Evolutionary conservation across 2,888 invertebrate species (phyloP), one percentile per base, ranked within the genome.

Genomic region (Gymnocheta viridis): DNA sequence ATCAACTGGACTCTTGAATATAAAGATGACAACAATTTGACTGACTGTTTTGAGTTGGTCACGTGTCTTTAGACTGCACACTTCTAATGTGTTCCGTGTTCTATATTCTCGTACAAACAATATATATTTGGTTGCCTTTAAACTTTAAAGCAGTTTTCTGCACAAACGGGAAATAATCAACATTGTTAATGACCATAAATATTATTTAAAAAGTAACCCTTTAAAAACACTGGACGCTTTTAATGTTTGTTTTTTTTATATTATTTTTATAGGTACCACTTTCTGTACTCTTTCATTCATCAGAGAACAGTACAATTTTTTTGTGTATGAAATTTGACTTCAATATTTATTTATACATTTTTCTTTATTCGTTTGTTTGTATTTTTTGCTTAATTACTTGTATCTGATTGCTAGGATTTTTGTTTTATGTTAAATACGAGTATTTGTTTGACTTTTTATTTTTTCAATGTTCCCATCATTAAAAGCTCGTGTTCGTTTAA

Each of bases 321-420:
- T 64, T 44, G 58, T 27, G n/a, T 51, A 38, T 77, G 76, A 76
- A 77, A 73, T 76, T 76, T 83, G 83, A 83, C 83, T 83, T 83
- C 29, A 47, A 74, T 74, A 76, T 82, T 69, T 79, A 47, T 79
- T 66, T 64, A 12, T 9, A 56, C 9, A 49, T 47, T 69, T 74
- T 74, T 58, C 29, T 54, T 62, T 51, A 22, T 67, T 62, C 27
- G n/a, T 76, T 47, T 64, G 4, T 74, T 51, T 76, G 38, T 58
- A 54, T 85, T 82, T 80, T 83, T 86, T 88, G 90, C 87, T 90
- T 90, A 90, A 90, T 90, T 90, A 90, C 88, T 89, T 88, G 88
- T 88, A 88, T 88, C 87, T 87, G 87, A 86, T 88, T 86, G 86
- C 87, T 73, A 69, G 70, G 80, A 85, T 69, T 80, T 78, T 67